Percentiles rank a stretch among this genome's conserved stretches.
Evolutionary conservation across 2,113 vertebrate species (phyloP).

Genomic region (Malurus elegans): DNA sequence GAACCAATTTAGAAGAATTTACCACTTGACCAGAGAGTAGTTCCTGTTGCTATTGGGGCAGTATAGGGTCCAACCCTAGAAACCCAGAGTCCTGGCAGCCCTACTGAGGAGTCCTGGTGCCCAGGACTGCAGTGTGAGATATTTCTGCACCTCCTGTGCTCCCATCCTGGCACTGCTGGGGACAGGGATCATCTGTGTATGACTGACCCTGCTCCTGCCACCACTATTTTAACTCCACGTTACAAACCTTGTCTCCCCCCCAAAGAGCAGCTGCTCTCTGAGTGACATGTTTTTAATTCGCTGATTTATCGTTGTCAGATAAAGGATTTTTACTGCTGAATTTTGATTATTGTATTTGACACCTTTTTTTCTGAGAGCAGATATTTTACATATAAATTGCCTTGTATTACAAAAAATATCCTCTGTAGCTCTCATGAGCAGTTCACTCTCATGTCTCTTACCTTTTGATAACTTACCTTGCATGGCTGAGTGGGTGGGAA

Average conservation of each 20-base stretch:
- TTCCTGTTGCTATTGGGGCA: background rate
- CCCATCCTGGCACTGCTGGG: conserved; percentile 10
- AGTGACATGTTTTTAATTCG: conserved; percentile 67
- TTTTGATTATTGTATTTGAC: conserved; percentile 73
- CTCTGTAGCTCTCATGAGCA: conserved; percentile 25
- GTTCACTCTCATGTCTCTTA: conserved; percentile 44
- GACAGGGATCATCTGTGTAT: background rate
- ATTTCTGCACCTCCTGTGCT: background rate
- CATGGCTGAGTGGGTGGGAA: conserved; percentile 23
- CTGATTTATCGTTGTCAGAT: conserved; percentile 73
- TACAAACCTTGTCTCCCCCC: conserved; percentile 45
- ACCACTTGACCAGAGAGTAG: background rate
- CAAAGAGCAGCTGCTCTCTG: conserved; percentile 56
- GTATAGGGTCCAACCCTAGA: background rate
- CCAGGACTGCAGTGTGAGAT: background rate
- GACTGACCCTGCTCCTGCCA: conserved; percentile 33
- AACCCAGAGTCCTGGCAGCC: background rate
- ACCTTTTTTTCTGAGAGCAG: conserved; percentile 64
- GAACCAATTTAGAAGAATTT: background rate
- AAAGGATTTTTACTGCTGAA: conserved; percentile 64
- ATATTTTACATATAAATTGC: conserved; percentile 78
- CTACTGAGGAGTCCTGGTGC: background rate
- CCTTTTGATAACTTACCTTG: conserved; percentile 58
- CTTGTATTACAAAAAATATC: conserved; percentile 58
- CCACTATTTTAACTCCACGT: conserved; percentile 30